Conservation (phyloP, 2,888 invertebrate species). For the Chrysolina haemoptera region DNA sequence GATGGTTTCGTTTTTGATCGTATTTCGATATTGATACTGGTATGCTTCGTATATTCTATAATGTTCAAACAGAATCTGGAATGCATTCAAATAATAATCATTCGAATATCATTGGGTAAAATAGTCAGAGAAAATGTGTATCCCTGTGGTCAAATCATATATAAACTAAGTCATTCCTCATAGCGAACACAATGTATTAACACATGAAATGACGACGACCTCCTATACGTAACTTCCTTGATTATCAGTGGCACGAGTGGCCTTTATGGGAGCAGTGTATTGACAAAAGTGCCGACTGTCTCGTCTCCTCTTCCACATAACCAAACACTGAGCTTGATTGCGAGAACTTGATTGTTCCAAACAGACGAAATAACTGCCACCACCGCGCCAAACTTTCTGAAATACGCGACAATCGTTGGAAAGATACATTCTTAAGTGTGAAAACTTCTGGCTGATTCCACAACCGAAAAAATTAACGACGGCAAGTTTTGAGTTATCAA, state of each 20-base stretch:
- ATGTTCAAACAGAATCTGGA: too few relatives aligned
- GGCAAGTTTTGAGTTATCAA: neutral
- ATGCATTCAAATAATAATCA: too few relatives aligned
- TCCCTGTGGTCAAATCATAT: too few relatives aligned
- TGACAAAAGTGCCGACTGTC: conserved; percentile 73
- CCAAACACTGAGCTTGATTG: conserved; percentile 69
- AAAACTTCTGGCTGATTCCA: conserved; percentile 15
- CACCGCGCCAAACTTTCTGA: conserved; percentile 55
- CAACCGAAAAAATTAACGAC: conserved; percentile 24
- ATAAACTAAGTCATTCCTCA: neutral
- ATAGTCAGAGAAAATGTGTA: too few relatives aligned
- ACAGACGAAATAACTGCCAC: conserved; percentile 69
- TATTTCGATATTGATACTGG: too few relatives aligned
- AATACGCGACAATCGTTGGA: conserved; percentile 51
- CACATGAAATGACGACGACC: neutral
- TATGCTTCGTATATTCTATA: too few relatives aligned
- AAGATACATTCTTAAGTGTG: conserved; percentile 36
- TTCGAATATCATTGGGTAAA: too few relatives aligned
- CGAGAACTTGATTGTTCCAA: conserved; percentile 71
- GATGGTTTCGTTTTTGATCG: too few relatives aligned
- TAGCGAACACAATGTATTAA: neutral
- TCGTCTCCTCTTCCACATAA: conserved; percentile 68
- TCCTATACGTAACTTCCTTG: conserved; percentile 2
- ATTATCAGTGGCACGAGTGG: conserved; percentile 74
- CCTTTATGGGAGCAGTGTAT: conserved; percentile 73